A percentile compares a stretch with the other conserved stretches of the same genome.
Conservation (phyloP, 2,888 invertebrate species). For the Nymphalis polychloros region DNA sequence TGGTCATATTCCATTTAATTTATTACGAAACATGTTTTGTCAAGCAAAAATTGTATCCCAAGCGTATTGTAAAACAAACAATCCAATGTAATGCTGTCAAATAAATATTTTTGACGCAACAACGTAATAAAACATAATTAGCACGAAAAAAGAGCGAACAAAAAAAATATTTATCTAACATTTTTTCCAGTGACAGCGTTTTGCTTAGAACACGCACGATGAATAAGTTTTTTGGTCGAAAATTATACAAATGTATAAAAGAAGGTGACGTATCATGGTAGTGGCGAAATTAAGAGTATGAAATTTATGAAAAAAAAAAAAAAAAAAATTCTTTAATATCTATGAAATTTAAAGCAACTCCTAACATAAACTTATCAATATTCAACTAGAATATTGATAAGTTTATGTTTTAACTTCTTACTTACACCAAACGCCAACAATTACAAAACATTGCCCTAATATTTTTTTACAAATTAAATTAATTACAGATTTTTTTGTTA, state of each 20-base stretch:
- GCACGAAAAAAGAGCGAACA: slow-evolving; percentile 8
- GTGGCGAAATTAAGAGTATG: too few relatives aligned
- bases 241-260: background rate
- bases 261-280: too few relatives aligned
- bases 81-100: slow-evolving; percentile 30
- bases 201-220: background rate
- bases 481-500: too few relatives aligned
- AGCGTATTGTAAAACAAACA: slow-evolving; percentile 31
- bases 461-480: too few relatives aligned
- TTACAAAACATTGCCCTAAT: too few relatives aligned
- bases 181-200: slow-evolving; percentile 2
- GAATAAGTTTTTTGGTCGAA: background rate
- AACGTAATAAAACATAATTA: slow-evolving; percentile 11
- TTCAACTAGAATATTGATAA: too few relatives aligned
- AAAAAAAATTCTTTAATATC: too few relatives aligned
- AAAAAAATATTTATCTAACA: slow-evolving; percentile 5
- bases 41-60: slow-evolving; percentile 32
- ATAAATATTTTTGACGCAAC: slow-evolving; percentile 21
- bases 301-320: too few relatives aligned
- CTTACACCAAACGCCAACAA: too few relatives aligned
- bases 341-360: too few relatives aligned
- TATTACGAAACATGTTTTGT: slow-evolving; percentile 33
- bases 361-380: too few relatives aligned
- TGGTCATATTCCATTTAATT: slow-evolving; percentile 36
- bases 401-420: too few relatives aligned